Evolutionary conservation across 2,888 invertebrate species (phyloP).

Genomic region (Calliopum simillimum): DNA sequence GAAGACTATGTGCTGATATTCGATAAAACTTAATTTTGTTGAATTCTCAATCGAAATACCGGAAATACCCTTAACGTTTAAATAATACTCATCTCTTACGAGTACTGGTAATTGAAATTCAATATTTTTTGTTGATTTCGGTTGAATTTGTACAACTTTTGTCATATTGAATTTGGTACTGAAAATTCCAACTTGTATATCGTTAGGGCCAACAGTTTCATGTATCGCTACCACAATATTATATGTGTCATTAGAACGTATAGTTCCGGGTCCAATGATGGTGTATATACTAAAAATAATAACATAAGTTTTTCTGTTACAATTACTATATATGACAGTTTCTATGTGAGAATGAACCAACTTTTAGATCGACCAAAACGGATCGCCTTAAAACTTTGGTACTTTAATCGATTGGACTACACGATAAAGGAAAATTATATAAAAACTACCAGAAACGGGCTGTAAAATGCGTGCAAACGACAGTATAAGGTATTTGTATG

Average conservation of each 20-base stretch:
- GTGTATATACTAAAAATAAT: too few species aligned
- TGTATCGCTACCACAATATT: conserved; percentile 23
- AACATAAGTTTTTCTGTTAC: too few species aligned
- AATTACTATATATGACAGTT: too few species aligned
- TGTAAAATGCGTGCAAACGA: too few species aligned
- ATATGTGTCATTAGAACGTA: conserved; percentile 30
- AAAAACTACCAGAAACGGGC: too few species aligned
- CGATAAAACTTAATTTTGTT: conserved; percentile 76
- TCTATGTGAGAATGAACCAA: too few species aligned
- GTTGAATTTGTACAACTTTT: conserved; percentile 1
- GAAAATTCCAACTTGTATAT: conserved; percentile 9
- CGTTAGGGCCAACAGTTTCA: not conserved
- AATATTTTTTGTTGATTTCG: conserved; percentile 10
- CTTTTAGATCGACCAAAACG: too few species aligned
- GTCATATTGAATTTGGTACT: conserved; percentile 6
- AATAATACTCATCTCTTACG: conserved; percentile 29
- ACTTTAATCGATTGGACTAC: too few species aligned
- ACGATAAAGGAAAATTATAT: too few species aligned
- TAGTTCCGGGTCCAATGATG: conserved; percentile 33
- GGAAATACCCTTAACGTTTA: conserved; percentile 70
- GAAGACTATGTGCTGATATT: conserved; percentile 77
- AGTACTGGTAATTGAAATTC: conserved; percentile 1
- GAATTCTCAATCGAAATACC: conserved; percentile 79
- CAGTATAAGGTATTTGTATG: too few species aligned
- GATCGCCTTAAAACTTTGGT: too few species aligned